These are phyloP conservation scores for Oligia fasciuncula DNA, from an alignment of 2,888 invertebrate genomes.

Conservation along the genomic window DNA sequence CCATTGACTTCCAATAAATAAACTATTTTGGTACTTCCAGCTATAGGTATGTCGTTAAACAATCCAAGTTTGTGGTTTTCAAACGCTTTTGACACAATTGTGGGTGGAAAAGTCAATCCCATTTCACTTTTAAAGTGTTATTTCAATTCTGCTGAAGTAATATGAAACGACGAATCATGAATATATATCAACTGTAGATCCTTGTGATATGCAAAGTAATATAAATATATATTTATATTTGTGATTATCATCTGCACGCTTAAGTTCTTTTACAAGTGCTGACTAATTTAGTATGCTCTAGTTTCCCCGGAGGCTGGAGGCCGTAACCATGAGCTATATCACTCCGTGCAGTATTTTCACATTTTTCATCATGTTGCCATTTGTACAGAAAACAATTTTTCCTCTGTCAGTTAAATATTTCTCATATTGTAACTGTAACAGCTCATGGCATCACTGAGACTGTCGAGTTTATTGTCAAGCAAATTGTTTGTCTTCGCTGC, in stretches of 20 bases:
- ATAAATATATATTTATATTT: slow-evolving; percentile 44
- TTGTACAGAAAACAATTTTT: slow-evolving; percentile 41
- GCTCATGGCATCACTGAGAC: slow-evolving; percentile 13
- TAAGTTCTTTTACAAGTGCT: slow-evolving; percentile 65
- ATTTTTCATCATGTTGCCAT: slow-evolving; percentile 55
- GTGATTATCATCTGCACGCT: slow-evolving; percentile 63
- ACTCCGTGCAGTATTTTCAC: slow-evolving; percentile 59
- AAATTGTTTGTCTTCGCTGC: slow-evolving; percentile 23
- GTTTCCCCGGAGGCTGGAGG: slow-evolving; percentile 65
- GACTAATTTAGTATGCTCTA: slow-evolving; percentile 68
- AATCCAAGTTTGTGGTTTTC: slow-evolving; percentile 25
- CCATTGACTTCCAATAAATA: slow-evolving; percentile 43
- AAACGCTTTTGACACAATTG: not conserved
- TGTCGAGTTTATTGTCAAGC: slow-evolving; percentile 39
- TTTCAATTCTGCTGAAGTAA: slow-evolving; percentile 26
- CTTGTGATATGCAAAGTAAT: slow-evolving; percentile 41
- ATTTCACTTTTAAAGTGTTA: slow-evolving; percentile 17
- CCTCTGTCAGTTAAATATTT: slow-evolving; percentile 36
- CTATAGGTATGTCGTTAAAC: slow-evolving; percentile 8
- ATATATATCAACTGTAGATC: slow-evolving; percentile 27
- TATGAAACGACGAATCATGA: slow-evolving; percentile 24
- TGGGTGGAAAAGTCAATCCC: not conserved
- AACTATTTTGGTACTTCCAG: slow-evolving; percentile 50
- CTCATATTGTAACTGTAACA: slow-evolving; percentile 36
- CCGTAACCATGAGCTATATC: slow-evolving; percentile 74